A percentile compares a stretch with the other conserved stretches of the same genome.
Evolutionary conservation across 2,113 vertebrate genomes (phyloP).

Genomic region (Cyrtonyx montezumae): DNA sequence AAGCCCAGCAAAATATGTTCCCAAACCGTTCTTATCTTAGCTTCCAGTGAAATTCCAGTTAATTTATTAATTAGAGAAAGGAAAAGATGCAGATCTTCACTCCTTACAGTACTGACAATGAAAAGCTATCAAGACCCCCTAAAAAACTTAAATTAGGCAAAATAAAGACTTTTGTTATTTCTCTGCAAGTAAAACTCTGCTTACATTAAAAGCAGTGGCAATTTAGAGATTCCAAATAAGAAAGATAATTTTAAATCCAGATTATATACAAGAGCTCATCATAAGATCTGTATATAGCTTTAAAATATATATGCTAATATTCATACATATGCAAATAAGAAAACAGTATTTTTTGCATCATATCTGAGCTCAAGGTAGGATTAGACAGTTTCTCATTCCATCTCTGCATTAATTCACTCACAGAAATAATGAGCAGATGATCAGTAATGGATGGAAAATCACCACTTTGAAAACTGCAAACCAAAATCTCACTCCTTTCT

Average conservation of each 20-base stretch:
- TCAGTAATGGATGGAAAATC: background rate
- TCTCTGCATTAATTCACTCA: background rate
- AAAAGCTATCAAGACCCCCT: background rate
- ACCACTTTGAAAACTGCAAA: background rate
- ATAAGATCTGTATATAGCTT: background rate
- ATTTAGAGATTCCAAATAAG: background rate
- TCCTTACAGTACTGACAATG: background rate
- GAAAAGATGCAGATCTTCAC: background rate
- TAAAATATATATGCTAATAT: background rate
- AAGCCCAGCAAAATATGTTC: background rate
- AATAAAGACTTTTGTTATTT: background rate
- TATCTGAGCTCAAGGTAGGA: background rate
- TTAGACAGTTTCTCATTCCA: background rate
- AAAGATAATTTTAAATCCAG: background rate
- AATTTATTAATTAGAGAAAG: background rate
- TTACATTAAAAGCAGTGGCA: rapidly evolving
- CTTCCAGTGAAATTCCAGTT: background rate
- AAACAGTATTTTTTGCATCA: background rate
- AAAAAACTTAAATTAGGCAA: rapidly evolving
- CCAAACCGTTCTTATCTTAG: background rate
- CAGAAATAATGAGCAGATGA: background rate
- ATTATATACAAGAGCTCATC: background rate
- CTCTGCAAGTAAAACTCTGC: background rate
- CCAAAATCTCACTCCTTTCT: background rate
- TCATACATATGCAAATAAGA: background rate